Evolutionary conservation across 2,113 vertebrate species (phyloP).

Genomic region (Vimba vimba): DNA sequence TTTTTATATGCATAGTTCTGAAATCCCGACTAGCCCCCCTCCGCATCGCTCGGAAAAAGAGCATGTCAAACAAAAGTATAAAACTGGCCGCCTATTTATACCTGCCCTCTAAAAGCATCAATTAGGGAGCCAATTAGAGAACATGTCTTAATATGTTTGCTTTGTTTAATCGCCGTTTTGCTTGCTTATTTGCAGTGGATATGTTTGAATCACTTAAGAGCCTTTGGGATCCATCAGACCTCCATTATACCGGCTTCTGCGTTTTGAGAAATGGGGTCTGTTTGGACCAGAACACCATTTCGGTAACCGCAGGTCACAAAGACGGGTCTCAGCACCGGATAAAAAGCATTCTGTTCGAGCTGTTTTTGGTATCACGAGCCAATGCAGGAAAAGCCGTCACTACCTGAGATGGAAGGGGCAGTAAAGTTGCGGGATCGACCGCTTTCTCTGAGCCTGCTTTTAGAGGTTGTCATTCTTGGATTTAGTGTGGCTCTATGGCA

Average conservation of each 20-base stretch:
- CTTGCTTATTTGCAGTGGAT: constrained; percentile 38
- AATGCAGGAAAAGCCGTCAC: constrained; percentile 19
- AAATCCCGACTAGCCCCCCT: constrained; percentile 48
- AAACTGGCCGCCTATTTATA: constrained; percentile 67
- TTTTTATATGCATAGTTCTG: constrained; percentile 70
- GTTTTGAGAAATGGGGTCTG: constrained; percentile 50
- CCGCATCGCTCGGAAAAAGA: constrained; percentile 58
- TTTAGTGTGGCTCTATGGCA: background rate
- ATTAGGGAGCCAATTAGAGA: constrained; percentile 45
- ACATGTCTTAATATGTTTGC: constrained; percentile 41
- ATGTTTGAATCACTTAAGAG: constrained; percentile 32
- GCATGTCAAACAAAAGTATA: constrained; percentile 67
- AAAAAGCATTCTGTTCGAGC: constrained; percentile 55
- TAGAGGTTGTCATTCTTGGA: constrained; percentile 44
- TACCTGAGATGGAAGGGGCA: constrained; percentile 31
- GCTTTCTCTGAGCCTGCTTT: constrained; percentile 29
- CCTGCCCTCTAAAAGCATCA: constrained; percentile 59
- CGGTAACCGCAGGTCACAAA: constrained; percentile 62
- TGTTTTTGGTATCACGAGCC: constrained; percentile 25
- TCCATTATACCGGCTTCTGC: constrained; percentile 47
- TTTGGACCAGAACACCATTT: constrained; percentile 51
- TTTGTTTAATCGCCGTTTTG: constrained; percentile 45
- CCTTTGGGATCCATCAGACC: constrained; percentile 13
- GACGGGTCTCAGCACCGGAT: constrained; percentile 43
- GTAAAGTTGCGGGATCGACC: constrained; percentile 14